Percentiles rank a stretch among this genome's conserved stretches.
Conservation (phyloP, 1,140 invertebrate genomes). For the Philotrypesis tridentata region DNA sequence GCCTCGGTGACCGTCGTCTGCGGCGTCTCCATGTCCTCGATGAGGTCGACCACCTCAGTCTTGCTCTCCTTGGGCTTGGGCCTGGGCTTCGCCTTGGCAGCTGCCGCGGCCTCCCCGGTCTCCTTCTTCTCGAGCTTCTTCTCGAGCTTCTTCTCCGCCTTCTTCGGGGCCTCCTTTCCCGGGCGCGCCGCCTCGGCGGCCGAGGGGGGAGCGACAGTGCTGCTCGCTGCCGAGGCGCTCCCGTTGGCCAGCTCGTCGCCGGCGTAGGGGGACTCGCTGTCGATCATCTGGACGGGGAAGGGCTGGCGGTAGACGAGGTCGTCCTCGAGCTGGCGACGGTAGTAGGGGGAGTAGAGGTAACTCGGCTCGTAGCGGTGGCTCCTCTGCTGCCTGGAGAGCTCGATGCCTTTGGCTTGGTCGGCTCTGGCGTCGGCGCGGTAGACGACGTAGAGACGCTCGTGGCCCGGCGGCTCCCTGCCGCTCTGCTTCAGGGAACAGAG, state of each 20-base stretch:
- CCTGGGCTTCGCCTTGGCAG: too few species aligned
- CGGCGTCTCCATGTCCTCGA: neutral
- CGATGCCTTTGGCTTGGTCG: neutral
- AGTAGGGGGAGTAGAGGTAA: too few species aligned
- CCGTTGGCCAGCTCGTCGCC: neutral
- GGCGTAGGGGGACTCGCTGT: neutral
- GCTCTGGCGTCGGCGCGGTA: neutral
- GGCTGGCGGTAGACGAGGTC: neutral
- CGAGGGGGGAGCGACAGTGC: neutral
- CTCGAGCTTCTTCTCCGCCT: neutral
- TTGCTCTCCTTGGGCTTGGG: neutral
- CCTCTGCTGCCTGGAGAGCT: neutral
- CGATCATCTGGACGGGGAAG: neutral
- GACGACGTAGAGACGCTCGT: neutral
- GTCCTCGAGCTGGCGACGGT: neutral
- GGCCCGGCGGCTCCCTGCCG: neutral
- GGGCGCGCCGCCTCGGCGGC: too few species aligned
- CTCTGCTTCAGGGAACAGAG: neutral
- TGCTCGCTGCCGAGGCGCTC: too few species aligned
- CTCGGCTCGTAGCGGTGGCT: neutral
- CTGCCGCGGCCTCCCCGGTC: too few species aligned
- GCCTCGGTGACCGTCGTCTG: neutral
- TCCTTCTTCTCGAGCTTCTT: neutral
- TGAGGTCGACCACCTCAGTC: neutral
- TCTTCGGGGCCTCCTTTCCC: neutral